These are phyloP conservation scores for Drosophila sp. DNA, from an alignment of 1,140 invertebrate genomes.

Conservation along the genomic window DNA sequence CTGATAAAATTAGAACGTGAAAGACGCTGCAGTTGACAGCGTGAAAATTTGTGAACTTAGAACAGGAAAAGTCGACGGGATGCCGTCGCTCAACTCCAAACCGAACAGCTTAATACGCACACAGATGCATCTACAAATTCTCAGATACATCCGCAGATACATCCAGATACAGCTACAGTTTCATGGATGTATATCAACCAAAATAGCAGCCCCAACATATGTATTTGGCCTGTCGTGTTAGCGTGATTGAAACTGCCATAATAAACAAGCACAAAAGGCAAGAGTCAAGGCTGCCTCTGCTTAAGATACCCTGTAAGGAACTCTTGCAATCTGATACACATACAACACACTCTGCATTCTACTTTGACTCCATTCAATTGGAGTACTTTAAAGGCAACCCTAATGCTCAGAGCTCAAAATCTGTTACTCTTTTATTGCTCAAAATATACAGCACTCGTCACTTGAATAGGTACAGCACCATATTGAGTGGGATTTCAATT, in stretches of 20 bases:
- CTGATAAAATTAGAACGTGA: conserved; percentile 76
- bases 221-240: conserved; percentile 47
- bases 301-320: conserved; percentile 19
- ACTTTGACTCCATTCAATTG: neutral
- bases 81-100: conserved; percentile 49
- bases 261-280: conserved; percentile 32
- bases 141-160: conserved; percentile 13
- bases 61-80: conserved; percentile 73
- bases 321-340: neutral
- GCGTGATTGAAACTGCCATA: conserved; percentile 58
- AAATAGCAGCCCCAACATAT: conserved; percentile 26
- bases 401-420: no score
- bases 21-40: conserved; percentile 77
- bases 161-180: conserved; percentile 17
- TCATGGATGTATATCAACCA: conserved; percentile 18
- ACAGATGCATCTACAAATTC: conserved; percentile 17
- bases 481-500: no score
- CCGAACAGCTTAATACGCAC: conserved; percentile 47
- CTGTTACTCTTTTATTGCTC: neutral
- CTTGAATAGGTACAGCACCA: neutral
- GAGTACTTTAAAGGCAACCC: neutral
- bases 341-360: neutral
- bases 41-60: conserved; percentile 79
- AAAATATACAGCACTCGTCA: neutral
- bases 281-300: conserved; percentile 10